Evolutionary conservation across 2,888 invertebrate genomes (phyloP), one percentile per base, ranked within the genome.

Genomic region (Drosophila buzzatii): DNA sequence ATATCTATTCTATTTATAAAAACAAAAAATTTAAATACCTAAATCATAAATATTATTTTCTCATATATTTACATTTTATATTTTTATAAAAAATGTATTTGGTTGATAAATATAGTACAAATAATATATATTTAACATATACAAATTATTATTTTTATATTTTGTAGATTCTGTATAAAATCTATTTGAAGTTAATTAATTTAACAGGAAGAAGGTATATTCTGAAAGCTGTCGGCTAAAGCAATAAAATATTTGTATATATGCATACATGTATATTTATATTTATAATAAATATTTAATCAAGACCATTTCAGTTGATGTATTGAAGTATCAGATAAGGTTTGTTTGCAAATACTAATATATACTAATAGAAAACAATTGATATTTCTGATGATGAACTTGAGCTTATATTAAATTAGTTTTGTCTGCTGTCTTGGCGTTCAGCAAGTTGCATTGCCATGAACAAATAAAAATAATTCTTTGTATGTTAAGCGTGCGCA

Each of bases 361-460:
- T 23, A 39, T 39, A 37, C 23, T 10, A 39, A 39, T 42, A 42
- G 41, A 52, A 31, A 39, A 8, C 31, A 60, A 60, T 52, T 52
- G 31, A 52, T 10, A 20, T 60, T 52, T 60, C 27, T 51, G 27
- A 51, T 23, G 47, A 45, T 27, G 31, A 49, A 20, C 31, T 16
- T 27, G 23, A n/a, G 37, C 14, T 59, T 37, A 23, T 47, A 49
- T 59, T 33, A n/a, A 49, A 23, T 49, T 37, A 23, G 23, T 58
- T 35, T 23, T 37, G 12, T 14, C 45, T 37, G 45, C 35, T 58
- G 23, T 23, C 35, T 35, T 45, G 14, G 7, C 9, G 44, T 35
- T 23, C 35, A 57, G 12, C 8, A 10, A n/a, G 20, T 10, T 10
- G 27, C n/a, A 27, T 27, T 47, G 27, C 33, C 7, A 27, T 35